A percentile compares a stretch with the other conserved stretches of the same genome.
Evolutionary conservation across 2,888 invertebrate species (phyloP).

Genomic region (Drosophila histrio): DNA sequence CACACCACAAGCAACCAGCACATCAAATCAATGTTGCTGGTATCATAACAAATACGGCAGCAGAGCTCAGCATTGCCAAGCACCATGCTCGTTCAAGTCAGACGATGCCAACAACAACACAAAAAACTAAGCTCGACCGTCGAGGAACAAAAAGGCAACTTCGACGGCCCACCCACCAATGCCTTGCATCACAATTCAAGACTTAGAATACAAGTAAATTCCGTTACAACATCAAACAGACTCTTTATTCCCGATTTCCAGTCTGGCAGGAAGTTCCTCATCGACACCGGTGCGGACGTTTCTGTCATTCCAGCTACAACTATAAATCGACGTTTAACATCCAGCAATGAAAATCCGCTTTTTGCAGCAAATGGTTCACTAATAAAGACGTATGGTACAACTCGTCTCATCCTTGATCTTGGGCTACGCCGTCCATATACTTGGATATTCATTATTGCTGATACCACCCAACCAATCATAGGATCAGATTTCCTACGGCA

Average conservation of each 20-base stretch:
- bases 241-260: background rate
- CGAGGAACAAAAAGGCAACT: background rate
- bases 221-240: no score
- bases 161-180: no score
- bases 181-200: background rate
- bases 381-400: background rate
- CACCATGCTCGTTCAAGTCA: background rate
- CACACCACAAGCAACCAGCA: background rate
- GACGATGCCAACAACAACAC: no score
- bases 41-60: background rate
- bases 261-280: background rate
- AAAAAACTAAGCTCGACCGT: background rate
- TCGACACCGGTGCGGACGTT: no score
- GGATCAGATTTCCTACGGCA: no score
- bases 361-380: background rate
- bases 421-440: no score
- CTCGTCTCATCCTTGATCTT: background rate
- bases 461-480: no score
- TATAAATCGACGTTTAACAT: background rate
- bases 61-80: no score
- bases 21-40: background rate
- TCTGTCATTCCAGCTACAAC: no score
- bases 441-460: no score
- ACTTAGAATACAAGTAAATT: no score
- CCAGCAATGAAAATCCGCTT: background rate